phyloP scores from a whole-genome alignment of 64 coral and sea anemone genomes.

The Stichodactyla mertensii region DNA sequence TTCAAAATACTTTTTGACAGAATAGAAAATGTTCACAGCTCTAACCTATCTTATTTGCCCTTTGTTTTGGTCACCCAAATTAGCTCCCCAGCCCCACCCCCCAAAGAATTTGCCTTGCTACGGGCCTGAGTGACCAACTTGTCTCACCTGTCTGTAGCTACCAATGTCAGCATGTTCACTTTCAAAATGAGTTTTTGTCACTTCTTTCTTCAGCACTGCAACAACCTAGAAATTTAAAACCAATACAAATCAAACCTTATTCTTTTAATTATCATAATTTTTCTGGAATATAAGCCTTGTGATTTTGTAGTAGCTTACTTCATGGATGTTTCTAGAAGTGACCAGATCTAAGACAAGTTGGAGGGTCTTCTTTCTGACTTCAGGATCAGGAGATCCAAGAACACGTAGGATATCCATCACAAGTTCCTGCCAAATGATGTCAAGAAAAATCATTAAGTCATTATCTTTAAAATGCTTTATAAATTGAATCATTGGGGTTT shows the following conservation, averaged over 20 bases:
- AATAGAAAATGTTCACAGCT: too few relatives aligned
- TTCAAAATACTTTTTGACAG: too few relatives aligned
- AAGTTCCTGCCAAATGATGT: constrained; percentile 60
- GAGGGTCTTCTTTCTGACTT: constrained; percentile 97
- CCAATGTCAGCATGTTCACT: constrained; percentile 88
- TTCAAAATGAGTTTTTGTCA: constrained; percentile 95
- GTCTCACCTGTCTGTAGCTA: constrained; percentile 71
- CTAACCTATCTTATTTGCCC: too few relatives aligned
- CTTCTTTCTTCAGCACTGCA: constrained; percentile 92
- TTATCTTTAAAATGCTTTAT: not conserved
- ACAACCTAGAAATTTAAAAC: constrained; percentile 56
- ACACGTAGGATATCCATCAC: constrained; percentile 99
- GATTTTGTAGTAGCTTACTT: constrained; percentile 26
- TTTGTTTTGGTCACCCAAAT: too few relatives aligned
- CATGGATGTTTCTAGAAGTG: constrained; percentile 89
- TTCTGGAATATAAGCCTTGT: too few relatives aligned
- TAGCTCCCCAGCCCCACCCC: too few relatives aligned
- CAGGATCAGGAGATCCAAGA: constrained; percentile 85
- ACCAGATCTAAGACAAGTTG: constrained; percentile 94
- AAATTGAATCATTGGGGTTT: too few relatives aligned
- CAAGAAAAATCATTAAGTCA: not conserved
- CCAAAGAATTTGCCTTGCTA: too few relatives aligned
- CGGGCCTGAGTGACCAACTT: not conserved
- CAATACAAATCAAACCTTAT: too few relatives aligned
- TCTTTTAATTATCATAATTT: too few relatives aligned